Conservation (phyloP, 1,140 invertebrate genomes). For the Drosophila dunni region DNA sequence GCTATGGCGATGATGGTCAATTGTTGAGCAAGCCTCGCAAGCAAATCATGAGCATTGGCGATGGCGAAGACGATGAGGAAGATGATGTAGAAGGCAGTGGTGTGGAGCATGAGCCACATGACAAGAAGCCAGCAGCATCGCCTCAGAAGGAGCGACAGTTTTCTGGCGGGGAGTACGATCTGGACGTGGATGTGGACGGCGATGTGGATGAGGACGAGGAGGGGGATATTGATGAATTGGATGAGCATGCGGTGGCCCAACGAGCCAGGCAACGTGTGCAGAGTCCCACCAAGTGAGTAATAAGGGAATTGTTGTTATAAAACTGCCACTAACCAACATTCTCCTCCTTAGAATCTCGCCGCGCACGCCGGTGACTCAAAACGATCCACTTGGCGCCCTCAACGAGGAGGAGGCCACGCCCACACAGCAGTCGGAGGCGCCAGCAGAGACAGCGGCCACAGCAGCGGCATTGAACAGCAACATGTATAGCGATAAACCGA, state of each 20-base stretch:
- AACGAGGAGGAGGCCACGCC: constrained; percentile 84
- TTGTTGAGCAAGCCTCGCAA: constrained; percentile 88
- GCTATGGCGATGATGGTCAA: constrained; percentile 91
- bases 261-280: constrained; percentile 61
- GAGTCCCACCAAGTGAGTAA: constrained; percentile 85
- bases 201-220: constrained; percentile 73
- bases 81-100: constrained; percentile 54
- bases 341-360: constrained; percentile 86
- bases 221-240: constrained; percentile 63
- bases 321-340: background rate
- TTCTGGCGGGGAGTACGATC: constrained; percentile 63
- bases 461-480: constrained; percentile 54
- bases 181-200: constrained; percentile 81
- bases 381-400: constrained; percentile 95
- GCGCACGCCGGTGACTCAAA: constrained; percentile 93
- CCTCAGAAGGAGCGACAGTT: constrained; percentile 52
- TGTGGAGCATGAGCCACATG: constrained; percentile 31
- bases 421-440: constrained; percentile 30
- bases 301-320: too few relatives aligned
- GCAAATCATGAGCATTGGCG: constrained; percentile 81
- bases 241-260: constrained; percentile 52
- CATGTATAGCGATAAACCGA: constrained; percentile 85
- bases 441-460: constrained; percentile 28
- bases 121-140: constrained; percentile 14
- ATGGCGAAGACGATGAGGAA: constrained; percentile 62